phyloP scores from a whole-genome alignment of 2,113 vertebrate genomes.

The Trematocara nigrifrons region DNA sequence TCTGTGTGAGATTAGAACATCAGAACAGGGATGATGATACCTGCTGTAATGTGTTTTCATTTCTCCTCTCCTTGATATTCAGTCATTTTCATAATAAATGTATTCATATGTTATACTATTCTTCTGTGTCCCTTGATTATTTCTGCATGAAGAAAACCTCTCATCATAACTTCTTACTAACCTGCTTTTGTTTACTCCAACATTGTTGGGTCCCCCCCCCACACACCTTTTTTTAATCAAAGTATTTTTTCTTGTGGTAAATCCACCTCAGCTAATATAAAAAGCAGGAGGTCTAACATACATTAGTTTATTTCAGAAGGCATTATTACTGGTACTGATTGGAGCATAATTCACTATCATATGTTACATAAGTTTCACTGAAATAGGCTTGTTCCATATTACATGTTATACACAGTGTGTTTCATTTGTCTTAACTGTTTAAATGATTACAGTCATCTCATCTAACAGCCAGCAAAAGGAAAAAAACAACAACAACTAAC shows the following conservation, averaged over 20 bases:
- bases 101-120: not conserved
- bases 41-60: not conserved
- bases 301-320: not conserved
- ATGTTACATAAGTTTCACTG: not conserved
- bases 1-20: not conserved
- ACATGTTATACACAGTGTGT: not conserved
- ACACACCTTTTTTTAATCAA: not conserved
- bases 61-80: not conserved
- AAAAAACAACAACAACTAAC: not conserved
- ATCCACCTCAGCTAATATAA: not conserved
- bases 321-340: not conserved
- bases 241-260: not conserved
- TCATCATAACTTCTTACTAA: not conserved
- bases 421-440: not conserved
- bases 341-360: not conserved
- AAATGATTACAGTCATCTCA: not conserved
- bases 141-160: not conserved
- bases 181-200: not conserved
- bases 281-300: not conserved
- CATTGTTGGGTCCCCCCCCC: not conserved
- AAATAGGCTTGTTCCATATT: not conserved
- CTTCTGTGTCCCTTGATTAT: not conserved
- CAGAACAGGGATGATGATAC: not conserved
- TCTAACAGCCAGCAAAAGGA: not conserved
- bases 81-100: not conserved